phyloP scores from a whole-genome alignment of 2,888 invertebrate genomes.

The Bedellia somnulentella region DNA sequence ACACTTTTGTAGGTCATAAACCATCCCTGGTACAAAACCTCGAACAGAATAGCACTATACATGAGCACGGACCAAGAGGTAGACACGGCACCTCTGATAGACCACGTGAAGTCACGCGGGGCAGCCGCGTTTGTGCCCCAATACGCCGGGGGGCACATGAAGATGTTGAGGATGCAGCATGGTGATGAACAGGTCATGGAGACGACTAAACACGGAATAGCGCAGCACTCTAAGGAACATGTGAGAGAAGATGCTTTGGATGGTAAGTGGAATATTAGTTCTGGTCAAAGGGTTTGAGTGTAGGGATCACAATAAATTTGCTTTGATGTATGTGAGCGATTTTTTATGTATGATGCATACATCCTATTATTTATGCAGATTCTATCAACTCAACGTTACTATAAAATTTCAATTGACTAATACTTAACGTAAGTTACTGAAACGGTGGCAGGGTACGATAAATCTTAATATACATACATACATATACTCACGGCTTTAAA shows the following conservation, averaged over 20 bases:
- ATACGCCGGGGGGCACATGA: constrained; percentile 76
- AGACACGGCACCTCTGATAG: constrained; percentile 70
- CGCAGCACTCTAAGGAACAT: constrained; percentile 71
- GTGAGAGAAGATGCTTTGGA: constrained; percentile 76
- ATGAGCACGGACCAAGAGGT: constrained; percentile 78
- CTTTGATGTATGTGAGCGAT: too few species aligned
- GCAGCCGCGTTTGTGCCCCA: constrained; percentile 84
- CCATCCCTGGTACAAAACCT: constrained; percentile 42
- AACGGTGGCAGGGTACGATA: too few species aligned
- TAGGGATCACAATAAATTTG: too few species aligned
- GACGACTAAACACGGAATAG: constrained; percentile 87
- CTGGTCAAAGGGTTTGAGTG: too few species aligned
- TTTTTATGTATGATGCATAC: too few species aligned
- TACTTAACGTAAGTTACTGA: too few species aligned
- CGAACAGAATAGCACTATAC: constrained; percentile 72
- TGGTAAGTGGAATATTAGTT: too few species aligned
- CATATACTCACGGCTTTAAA: too few species aligned
- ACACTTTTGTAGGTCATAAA: constrained; percentile 32
- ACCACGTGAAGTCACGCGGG: constrained; percentile 58
- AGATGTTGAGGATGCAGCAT: constrained; percentile 86
- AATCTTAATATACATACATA: too few species aligned
- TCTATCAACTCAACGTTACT: too few species aligned
- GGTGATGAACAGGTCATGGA: constrained; percentile 75
- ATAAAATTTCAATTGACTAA: too few species aligned
- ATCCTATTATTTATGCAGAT: too few species aligned